Evolutionary conservation across 2,797 vertebrate species (phyloP).

Genomic region (Lagorchestes hirsutus): DNA sequence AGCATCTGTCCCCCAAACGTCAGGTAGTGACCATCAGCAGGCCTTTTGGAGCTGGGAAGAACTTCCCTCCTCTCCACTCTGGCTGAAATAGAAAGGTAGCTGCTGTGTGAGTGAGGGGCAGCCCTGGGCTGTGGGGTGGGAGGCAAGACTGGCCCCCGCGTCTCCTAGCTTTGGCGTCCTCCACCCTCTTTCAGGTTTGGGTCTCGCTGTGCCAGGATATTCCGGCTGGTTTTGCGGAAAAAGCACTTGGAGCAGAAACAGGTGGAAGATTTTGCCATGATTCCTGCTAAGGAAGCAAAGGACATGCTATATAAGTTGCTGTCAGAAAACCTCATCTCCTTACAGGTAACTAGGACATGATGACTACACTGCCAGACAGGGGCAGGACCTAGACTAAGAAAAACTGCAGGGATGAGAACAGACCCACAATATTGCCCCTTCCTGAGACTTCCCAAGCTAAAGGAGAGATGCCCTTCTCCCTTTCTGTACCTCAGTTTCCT

Average conservation of each 20-base stretch:
- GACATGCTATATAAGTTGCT: conserved; percentile 97
- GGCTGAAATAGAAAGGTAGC: not conserved
- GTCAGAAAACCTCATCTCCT: conserved; percentile 92
- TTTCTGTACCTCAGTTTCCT: not conserved
- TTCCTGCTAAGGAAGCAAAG: conserved; percentile 97
- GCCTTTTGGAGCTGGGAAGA: not conserved
- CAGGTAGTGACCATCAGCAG: not conserved
- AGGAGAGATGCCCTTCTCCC: not conserved
- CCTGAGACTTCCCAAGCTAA: too few species aligned
- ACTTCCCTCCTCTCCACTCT: not conserved
- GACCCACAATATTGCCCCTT: too few species aligned
- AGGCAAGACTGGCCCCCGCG: not conserved
- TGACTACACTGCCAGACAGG: not conserved
- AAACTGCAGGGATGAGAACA: conserved; percentile 6
- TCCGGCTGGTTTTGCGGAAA: conserved; percentile 92
- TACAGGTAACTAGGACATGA: conserved; percentile 88
- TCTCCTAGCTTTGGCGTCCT: conserved; percentile 12
- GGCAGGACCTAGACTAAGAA: not conserved
- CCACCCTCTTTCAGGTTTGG: conserved; percentile 88
- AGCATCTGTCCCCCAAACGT: not conserved
- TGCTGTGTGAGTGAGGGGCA: not conserved
- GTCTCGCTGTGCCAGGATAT: conserved; percentile 93
- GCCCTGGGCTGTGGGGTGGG: not conserved
- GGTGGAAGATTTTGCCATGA: conserved; percentile 98
- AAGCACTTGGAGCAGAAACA: conserved; percentile 97